A percentile compares a stretch with the other conserved stretches of the same genome.
These are phyloP conservation scores for Ctenopoma multispine DNA, from an alignment of 2,797 vertebrate species.

Conservation along the genomic window DNA sequence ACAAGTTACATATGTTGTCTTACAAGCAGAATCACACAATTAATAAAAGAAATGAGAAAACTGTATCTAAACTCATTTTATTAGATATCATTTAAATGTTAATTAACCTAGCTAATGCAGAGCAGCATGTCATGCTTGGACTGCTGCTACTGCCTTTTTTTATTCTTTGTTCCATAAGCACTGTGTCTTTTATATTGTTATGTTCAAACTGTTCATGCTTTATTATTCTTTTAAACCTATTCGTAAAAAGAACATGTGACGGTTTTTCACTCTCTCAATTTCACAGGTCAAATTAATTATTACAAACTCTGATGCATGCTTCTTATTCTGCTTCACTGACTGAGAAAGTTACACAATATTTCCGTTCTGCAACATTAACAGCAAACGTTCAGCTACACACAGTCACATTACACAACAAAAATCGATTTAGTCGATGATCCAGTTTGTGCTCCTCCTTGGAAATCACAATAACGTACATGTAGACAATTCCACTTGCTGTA, in stretches of 20 bases:
- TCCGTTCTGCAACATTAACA: not conserved
- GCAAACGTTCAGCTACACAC: not conserved
- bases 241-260: not conserved
- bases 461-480: constrained; percentile 8
- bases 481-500: not conserved
- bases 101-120: not conserved
- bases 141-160: not conserved
- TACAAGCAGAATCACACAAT: not conserved
- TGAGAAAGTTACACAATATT: not conserved
- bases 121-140: too few relatives aligned
- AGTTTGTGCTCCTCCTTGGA: not conserved
- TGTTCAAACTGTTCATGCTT: too few relatives aligned
- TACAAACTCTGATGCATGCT: not conserved
- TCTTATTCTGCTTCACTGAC: not conserved
- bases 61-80: not conserved
- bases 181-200: not conserved
- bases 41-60: too few relatives aligned
- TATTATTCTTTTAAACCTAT: too few relatives aligned
- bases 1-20: not conserved
- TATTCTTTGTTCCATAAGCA: not conserved
- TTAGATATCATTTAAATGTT: not conserved
- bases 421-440: not conserved
- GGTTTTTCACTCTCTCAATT: not conserved
- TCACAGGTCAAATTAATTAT: not conserved
- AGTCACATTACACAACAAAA: not conserved